phyloP scores from a whole-genome alignment of 2,888 invertebrate species.

The Eristalis intricaria region DNA sequence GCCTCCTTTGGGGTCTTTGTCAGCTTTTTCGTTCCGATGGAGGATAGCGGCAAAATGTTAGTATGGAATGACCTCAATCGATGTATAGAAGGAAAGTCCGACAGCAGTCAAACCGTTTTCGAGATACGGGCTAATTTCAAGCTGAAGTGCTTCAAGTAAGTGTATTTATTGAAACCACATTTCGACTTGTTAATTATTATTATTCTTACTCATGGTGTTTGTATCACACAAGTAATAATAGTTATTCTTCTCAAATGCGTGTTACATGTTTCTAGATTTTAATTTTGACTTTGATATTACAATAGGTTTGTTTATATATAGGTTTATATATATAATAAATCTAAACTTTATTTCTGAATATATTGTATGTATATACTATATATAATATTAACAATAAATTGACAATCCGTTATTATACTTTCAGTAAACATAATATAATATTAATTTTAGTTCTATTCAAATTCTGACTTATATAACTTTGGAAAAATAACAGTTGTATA shows the following conservation, averaged over 20 bases:
- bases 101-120: no score
- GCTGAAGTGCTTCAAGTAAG: no score
- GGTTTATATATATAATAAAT: not conserved
- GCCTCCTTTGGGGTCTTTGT: no score
- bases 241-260: conserved; percentile 6
- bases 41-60: no score
- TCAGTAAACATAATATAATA: not conserved
- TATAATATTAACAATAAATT: conserved; percentile 63
- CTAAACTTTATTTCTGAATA: conserved; percentile 4
- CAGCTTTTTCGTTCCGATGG: no score
- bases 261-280: conserved; percentile 30
- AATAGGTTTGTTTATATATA: conserved; percentile 14
- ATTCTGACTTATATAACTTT: conserved; percentile 26
- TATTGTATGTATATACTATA: conserved; percentile 18
- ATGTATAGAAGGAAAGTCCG: no score
- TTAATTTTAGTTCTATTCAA: conserved; percentile 17
- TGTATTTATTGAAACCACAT: not conserved
- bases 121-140: no score
- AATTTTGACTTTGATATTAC: conserved; percentile 38
- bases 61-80: no score
- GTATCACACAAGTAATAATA: conserved; percentile 23
- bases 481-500: conserved; percentile 29
- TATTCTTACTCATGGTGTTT: conserved; percentile 9
- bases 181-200: not conserved
- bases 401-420: conserved; percentile 34